Base-by-base conservation (phyloP, 2,888 invertebrate genomes). In the Pammene fasciana region DNA sequence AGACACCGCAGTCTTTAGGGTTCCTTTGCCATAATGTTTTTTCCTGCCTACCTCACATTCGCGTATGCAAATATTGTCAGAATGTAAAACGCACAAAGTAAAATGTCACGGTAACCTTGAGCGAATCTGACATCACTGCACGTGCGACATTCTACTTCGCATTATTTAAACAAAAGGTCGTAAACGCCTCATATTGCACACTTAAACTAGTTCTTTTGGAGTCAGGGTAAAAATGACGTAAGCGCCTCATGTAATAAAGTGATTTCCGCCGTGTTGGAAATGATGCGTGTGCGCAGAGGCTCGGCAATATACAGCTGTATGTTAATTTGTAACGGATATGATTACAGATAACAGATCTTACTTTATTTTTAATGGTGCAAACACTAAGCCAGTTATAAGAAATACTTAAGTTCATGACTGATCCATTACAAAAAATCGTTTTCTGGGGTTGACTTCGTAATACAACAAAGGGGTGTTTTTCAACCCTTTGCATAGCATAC, bases 251-350 rank as follows among this genome's bases (percentile, higher is more conserved):
- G n/a, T 16, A n/a, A 16, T 1, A 14, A 10, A 50, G 4, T 16
- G 3, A 61, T 5, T 38, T 61, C 38, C 0, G 48, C 11, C 38
- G 36, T 16, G 48, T 61, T 50, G 16, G 14, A 36, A 48, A 9
- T 13, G 16, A 7, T 38, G 62, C 50, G 41, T 6, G 4, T n/a
- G 60, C 26, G 54, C 48, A 41, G 45, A 38, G 36, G 50, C 45
- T 11, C 41, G 64, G 64, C 57, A 1, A 34, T 68, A 1, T 26
- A 46, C 43, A 57, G 41, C 45, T 61, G 45, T 64, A 64, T 50
- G 34, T 14, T 52, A 57, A 64, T 68, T 68, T 59, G 68, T 26
- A 68, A 64, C 68, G 56, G 68, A 57, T 68, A 57, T 18, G 52
- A 34, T 13, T 45, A n/a, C 10, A 45, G 64, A 68, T 68, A 68